Conservation (phyloP, 1,140 invertebrate genomes). For the Pseudomyrmex sp. region DNA sequence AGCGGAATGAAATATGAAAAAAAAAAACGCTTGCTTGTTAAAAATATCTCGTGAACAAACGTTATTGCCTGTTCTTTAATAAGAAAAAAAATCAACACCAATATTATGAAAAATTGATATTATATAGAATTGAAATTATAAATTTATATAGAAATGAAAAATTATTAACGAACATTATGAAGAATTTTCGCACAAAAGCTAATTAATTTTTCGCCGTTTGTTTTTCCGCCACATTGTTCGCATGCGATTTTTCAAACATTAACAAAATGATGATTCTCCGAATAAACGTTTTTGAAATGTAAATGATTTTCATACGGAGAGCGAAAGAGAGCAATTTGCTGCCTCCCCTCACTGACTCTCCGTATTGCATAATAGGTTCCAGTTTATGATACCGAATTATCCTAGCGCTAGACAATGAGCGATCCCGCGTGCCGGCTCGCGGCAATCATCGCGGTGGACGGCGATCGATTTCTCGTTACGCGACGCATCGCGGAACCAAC, state of each 20-base stretch:
- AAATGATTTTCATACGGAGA: constrained; percentile 5
- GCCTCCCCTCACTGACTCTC: too few relatives aligned
- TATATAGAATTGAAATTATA: too few relatives aligned
- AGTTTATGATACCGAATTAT: constrained; percentile 15
- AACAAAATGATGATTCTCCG: not conserved
- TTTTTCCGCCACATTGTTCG: not conserved
- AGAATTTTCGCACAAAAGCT: not conserved
- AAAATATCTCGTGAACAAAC: too few relatives aligned
- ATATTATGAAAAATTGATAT: not conserved
- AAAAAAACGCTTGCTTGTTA: too few relatives aligned
- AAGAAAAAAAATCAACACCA: not conserved
- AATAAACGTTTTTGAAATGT: constrained; percentile 10
- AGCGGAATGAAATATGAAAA: too few relatives aligned
- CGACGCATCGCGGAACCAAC: constrained; percentile 1
- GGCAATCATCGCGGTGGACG: constrained; percentile 20
- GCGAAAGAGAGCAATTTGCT: not conserved
- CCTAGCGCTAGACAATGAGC: not conserved
- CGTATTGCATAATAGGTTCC: not conserved
- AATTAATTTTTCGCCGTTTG: not conserved
- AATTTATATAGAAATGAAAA: too few relatives aligned
- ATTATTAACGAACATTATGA: not conserved
- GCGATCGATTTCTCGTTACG: constrained; percentile 37
- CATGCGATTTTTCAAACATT: not conserved
- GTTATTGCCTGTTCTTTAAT: not conserved
- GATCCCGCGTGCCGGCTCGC: not conserved